Conservation (phyloP, 1,140 invertebrate species). For the Odontomachus brunneus region DNA sequence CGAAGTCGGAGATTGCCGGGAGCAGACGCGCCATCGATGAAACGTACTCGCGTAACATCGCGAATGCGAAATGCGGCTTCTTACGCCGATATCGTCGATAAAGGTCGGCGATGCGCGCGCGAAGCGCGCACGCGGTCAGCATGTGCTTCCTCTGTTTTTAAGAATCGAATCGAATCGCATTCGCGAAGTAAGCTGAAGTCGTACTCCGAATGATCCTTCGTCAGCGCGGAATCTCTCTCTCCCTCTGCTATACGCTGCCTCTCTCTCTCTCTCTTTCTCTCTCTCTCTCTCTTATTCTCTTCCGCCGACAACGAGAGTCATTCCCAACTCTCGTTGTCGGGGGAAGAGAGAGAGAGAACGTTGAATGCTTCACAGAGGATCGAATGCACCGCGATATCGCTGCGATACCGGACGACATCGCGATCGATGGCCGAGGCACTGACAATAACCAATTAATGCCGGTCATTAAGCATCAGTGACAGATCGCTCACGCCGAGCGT, state of each 20-base stretch:
- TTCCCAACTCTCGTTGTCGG: too few species aligned
- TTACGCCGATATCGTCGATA: conserved; percentile 17
- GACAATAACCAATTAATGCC: conserved; percentile 74
- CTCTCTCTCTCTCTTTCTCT: not conserved
- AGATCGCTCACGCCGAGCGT: conserved; percentile 63
- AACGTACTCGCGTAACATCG: conserved; percentile 14
- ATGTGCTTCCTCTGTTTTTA: not conserved
- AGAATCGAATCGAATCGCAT: not conserved
- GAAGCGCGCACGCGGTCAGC: not conserved
- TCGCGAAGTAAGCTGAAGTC: not conserved
- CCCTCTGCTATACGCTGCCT: too few species aligned
- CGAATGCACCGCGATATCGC: conserved; percentile 10
- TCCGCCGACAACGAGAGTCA: not conserved
- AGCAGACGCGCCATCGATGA: not conserved
- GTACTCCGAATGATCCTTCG: not conserved
- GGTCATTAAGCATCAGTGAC: conserved; percentile 72
- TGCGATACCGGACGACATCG: conserved; percentile 9
- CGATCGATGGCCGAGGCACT: conserved; percentile 55
- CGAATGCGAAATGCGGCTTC: conserved; percentile 35
- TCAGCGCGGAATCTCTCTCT: not conserved
- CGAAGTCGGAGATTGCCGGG: not conserved
- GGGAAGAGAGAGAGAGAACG: too few species aligned
- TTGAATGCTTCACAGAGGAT: not conserved
- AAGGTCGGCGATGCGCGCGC: not conserved
- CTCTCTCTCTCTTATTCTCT: not conserved